These are phyloP conservation scores for Clistopyga incitator DNA, from an alignment of 2,888 invertebrate genomes.

Conservation along the genomic window DNA sequence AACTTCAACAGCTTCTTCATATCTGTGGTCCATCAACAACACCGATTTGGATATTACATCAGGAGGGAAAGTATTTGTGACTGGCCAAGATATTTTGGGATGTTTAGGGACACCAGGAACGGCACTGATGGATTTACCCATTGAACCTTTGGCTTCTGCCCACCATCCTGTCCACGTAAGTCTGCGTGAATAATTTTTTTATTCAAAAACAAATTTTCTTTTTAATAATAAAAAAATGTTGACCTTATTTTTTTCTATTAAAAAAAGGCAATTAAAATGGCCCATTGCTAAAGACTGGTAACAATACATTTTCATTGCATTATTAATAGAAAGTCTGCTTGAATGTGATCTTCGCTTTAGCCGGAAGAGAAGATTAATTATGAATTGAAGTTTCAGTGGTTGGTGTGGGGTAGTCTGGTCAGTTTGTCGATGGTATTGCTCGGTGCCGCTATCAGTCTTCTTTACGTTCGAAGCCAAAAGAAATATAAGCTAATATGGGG, in stretches of 20 bases:
- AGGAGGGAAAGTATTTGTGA: constrained; percentile 75
- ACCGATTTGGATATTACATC: constrained; percentile 57
- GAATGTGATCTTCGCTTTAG: no score
- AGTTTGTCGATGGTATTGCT: constrained; percentile 49
- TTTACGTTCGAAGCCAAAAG: constrained; percentile 52
- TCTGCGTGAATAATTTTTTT: constrained; percentile 34
- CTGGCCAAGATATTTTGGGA: constrained; percentile 71
- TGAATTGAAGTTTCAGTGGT: constrained; percentile 62
- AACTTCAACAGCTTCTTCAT: constrained; percentile 65
- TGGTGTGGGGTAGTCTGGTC: constrained; percentile 54
- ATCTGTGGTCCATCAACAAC: constrained; percentile 70
- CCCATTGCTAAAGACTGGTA: background rate
- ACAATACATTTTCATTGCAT: no score
- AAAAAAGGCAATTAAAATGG: background rate
- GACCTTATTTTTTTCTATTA: background rate
- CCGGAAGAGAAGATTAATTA: constrained; percentile 12
- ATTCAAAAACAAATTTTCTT: background rate
- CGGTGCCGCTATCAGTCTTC: constrained; percentile 43
- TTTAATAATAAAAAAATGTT: no score
- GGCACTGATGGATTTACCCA: constrained; percentile 54
- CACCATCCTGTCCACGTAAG: constrained; percentile 46
- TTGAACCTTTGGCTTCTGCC: constrained; percentile 27
- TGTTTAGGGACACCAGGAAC: constrained; percentile 75
- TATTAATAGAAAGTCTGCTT: no score
- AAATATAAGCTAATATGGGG: constrained; percentile 62